Evolutionary conservation across 2,888 invertebrate genomes (phyloP).

Genomic region (Amitus sp.): DNA sequence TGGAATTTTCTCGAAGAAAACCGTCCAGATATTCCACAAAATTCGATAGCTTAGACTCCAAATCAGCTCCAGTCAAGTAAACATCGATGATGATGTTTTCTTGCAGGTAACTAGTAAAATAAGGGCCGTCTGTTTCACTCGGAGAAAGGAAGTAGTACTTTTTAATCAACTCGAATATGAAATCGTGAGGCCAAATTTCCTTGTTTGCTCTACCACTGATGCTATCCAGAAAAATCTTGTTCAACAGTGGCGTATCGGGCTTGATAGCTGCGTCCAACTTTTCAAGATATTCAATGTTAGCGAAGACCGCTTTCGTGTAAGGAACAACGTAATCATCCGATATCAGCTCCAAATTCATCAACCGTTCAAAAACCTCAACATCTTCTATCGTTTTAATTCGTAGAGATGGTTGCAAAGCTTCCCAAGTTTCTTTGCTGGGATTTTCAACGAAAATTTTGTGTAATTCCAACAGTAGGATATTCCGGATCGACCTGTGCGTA

Average conservation of each 20-base stretch:
- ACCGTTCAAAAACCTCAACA: background rate
- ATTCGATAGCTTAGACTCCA: conserved; percentile 28
- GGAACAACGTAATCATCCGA: conserved; percentile 40
- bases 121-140: too few relatives aligned
- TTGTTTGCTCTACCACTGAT: conserved; percentile 12
- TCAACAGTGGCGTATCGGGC: rapidly evolving
- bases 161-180: conserved; percentile 37
- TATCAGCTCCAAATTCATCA: conserved; percentile 3
- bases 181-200: conserved; percentile 44
- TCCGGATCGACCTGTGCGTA: conserved; percentile 47
- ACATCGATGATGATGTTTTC: background rate
- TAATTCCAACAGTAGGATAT: conserved; percentile 39
- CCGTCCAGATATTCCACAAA: conserved; percentile 26
- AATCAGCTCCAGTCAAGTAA: conserved; percentile 14
- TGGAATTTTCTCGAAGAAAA: conserved; percentile 24
- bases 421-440: conserved; percentile 42
- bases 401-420: conserved; percentile 35
- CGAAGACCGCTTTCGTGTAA: conserved; percentile 34
- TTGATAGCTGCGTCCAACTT: background rate
- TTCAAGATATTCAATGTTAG: conserved; percentile 27
- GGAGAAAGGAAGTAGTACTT: conserved; percentile 42
- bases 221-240: rapidly evolving
- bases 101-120: too few relatives aligned
- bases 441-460: conserved; percentile 38
- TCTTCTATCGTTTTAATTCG: conserved; percentile 37